phyloP scores from a whole-genome alignment of 2,113 vertebrate species.

The Siniperca chuatsi region DNA sequence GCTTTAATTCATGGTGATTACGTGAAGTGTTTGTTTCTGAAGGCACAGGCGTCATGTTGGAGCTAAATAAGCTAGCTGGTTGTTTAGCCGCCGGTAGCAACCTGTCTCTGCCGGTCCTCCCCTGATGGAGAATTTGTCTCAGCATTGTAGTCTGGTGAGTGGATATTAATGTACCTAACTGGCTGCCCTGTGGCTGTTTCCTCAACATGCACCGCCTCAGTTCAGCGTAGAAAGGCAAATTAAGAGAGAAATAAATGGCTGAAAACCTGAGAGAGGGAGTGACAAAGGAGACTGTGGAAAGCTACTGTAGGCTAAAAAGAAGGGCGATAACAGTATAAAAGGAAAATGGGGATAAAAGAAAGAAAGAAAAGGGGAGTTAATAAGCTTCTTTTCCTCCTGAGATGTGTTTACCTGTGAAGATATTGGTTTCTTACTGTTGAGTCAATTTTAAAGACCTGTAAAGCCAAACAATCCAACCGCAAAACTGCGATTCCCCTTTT shows the following conservation, averaged over 20 bases:
- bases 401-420: slow-evolving; percentile 35
- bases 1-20: slow-evolving; percentile 55
- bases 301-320: background rate
- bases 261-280: background rate
- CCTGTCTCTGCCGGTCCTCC: slow-evolving; percentile 11
- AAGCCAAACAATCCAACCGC: slow-evolving; percentile 23
- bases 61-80: slow-evolving; percentile 49
- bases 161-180: slow-evolving; percentile 61
- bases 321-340: background rate
- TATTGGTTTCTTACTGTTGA: slow-evolving; percentile 38
- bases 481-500: slow-evolving; percentile 19
- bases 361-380: background rate
- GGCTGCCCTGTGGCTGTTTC: slow-evolving; percentile 49
- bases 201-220: background rate
- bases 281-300: background rate
- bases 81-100: slow-evolving; percentile 19
- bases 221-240: slow-evolving; percentile 43
- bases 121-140: slow-evolving; percentile 47
- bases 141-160: slow-evolving; percentile 12
- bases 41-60: slow-evolving; percentile 35
- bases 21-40: slow-evolving; percentile 53
- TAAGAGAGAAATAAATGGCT: slow-evolving; percentile 43
- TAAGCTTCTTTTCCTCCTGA: background rate
- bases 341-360: background rate
- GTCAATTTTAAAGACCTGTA: slow-evolving; percentile 9